Conservation (phyloP, 1,140 invertebrate species). For the Vollenhovia emeryi region DNA sequence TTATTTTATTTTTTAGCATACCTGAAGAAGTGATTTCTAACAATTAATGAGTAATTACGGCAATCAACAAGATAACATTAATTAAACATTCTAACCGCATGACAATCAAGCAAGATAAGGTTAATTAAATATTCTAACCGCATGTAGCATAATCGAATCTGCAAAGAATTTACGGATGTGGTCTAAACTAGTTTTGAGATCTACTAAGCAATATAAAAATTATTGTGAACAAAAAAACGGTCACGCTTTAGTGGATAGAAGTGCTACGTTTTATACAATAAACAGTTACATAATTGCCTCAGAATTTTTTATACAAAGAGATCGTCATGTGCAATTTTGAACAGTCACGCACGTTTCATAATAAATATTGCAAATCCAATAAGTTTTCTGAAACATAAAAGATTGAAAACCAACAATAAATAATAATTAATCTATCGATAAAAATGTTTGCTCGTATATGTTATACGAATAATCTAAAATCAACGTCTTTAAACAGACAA, state of each 20-base stretch:
- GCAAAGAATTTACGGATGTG: not conserved
- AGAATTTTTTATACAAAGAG: not conserved
- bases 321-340: not conserved
- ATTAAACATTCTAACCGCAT: not conserved
- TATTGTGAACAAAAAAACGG: not conserved
- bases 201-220: too few species aligned
- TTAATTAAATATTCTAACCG: not conserved
- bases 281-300: not conserved
- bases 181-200: too few species aligned
- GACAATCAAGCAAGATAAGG: too few species aligned
- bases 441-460: not conserved
- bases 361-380: not conserved
- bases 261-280: not conserved
- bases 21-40: not conserved
- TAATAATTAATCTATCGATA: not conserved
- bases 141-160: not conserved
- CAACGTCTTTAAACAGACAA: not conserved
- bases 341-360: not conserved
- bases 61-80: too few species aligned
- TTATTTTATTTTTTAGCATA: not conserved
- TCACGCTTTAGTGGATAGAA: not conserved
- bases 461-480: not conserved
- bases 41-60: slow-evolving; percentile 1
- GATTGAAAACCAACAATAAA: not conserved
- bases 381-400: not conserved